These are phyloP conservation scores for Andrena camellia DNA, from an alignment of 2,888 invertebrate species.

Conservation along the genomic window DNA sequence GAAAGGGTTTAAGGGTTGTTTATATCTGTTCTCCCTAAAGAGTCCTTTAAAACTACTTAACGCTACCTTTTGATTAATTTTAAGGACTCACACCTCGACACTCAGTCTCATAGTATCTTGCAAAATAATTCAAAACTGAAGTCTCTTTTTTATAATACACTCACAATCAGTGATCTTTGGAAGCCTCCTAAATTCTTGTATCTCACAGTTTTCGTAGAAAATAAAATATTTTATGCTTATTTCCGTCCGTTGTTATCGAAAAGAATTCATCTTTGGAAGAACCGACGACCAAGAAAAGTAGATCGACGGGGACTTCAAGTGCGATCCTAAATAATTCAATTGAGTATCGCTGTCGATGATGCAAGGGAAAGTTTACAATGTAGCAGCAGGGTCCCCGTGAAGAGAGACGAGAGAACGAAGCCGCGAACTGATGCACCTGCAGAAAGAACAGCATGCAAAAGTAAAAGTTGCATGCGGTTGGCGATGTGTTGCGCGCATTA, in stretches of 20 bases:
- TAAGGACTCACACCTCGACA: no score
- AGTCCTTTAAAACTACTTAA: no score
- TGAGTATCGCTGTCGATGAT: background rate
- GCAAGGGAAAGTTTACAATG: slow-evolving; percentile 24
- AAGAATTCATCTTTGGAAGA: background rate
- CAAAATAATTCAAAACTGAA: no score
- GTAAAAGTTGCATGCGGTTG: slow-evolving; percentile 53
- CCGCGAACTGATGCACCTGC: slow-evolving; percentile 37
- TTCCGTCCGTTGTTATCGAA: background rate
- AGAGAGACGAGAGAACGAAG: slow-evolving; percentile 5
- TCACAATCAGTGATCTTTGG: no score
- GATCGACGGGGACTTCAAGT: background rate
- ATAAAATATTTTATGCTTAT: no score
- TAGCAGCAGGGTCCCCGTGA: background rate
- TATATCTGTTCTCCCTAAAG: no score
- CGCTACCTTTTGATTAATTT: no score
- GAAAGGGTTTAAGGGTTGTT: no score
- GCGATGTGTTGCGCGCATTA: slow-evolving; percentile 62
- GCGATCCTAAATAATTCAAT: slow-evolving; percentile 17
- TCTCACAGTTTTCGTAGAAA: no score
- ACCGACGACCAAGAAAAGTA: background rate
- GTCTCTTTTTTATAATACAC: no score
- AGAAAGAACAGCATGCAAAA: slow-evolving; percentile 36
- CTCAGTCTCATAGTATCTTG: no score
- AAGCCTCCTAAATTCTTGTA: no score